Conservation (phyloP, 2,888 invertebrate species). For the Slavum lentiscoides region DNA sequence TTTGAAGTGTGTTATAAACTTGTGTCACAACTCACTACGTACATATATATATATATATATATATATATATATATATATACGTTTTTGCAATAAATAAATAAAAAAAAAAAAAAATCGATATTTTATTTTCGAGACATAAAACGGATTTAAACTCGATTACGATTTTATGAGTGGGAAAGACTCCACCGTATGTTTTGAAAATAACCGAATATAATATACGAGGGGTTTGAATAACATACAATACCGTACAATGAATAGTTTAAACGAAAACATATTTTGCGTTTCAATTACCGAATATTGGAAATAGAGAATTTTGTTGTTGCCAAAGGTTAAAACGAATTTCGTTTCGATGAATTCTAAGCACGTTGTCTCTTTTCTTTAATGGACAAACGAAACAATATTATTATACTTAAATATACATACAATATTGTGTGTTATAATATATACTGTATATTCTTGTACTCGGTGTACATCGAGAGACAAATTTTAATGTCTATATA, state of each 20-base stretch:
- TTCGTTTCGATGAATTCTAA: too few relatives aligned
- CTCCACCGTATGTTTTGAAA: not conserved
- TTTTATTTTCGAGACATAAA: conserved; percentile 36
- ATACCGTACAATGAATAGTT: conserved; percentile 8
- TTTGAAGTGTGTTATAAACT: not conserved
- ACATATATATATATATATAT: too few relatives aligned
- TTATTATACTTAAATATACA: too few relatives aligned
- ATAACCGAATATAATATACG: conserved; percentile 3
- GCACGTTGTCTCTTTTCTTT: too few relatives aligned
- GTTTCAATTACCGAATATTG: conserved; percentile 1
- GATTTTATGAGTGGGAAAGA: conserved; percentile 36
- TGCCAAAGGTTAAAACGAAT: not conserved
- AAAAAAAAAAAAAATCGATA: conserved; percentile 12
- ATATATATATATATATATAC: not conserved
- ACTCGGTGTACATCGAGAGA: too few relatives aligned
- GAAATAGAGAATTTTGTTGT: not conserved
- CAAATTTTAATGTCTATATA: too few relatives aligned
- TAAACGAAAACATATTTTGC: not conserved
- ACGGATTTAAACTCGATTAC: conserved; percentile 41
- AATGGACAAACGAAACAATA: too few relatives aligned
- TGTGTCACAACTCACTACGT: not conserved
- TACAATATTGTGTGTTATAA: too few relatives aligned
- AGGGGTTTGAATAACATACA: conserved; percentile 6
- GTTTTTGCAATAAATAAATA: not conserved
- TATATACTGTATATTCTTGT: too few relatives aligned